Evolutionary conservation across 1,140 invertebrate species (phyloP).

Genomic region (Anoplophora glabripennis): DNA sequence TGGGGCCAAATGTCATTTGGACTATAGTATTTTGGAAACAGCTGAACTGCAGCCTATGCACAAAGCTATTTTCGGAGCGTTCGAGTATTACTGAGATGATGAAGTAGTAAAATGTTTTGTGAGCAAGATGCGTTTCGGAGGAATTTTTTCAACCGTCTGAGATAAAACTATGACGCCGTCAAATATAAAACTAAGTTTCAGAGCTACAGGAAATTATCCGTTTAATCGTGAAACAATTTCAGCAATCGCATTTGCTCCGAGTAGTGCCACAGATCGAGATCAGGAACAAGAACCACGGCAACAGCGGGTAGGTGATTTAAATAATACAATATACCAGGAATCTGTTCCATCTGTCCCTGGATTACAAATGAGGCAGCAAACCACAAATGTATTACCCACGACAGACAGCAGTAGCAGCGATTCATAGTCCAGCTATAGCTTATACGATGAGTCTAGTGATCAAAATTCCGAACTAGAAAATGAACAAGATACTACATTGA

Average conservation of each 20-base stretch:
- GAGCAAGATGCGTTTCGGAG: background rate
- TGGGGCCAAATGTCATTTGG: background rate
- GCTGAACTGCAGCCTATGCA: constrained; percentile 43
- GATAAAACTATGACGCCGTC: background rate
- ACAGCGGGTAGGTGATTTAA: too few relatives aligned
- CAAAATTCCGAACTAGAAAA: too few relatives aligned
- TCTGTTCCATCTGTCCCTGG: too few relatives aligned
- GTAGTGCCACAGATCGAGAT: too few relatives aligned
- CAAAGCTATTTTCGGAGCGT: constrained; percentile 42
- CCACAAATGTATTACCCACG: background rate
- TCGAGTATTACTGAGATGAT: constrained; percentile 43
- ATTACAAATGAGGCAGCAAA: too few relatives aligned
- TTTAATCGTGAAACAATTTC: background rate
- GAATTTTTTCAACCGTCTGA: background rate
- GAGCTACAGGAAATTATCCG: background rate
- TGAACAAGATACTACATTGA: too few relatives aligned
- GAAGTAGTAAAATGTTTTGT: background rate
- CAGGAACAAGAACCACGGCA: too few relatives aligned
- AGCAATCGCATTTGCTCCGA: background rate
- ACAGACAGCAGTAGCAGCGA: background rate
- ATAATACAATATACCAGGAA: too few relatives aligned
- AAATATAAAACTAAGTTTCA: background rate
- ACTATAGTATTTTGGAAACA: background rate
- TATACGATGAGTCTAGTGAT: background rate
- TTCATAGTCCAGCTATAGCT: background rate